Percentiles rank a stretch among this genome's conserved stretches.
Conservation (phyloP, 2,797 vertebrate genomes). For the Poliocrania exsul region DNA sequence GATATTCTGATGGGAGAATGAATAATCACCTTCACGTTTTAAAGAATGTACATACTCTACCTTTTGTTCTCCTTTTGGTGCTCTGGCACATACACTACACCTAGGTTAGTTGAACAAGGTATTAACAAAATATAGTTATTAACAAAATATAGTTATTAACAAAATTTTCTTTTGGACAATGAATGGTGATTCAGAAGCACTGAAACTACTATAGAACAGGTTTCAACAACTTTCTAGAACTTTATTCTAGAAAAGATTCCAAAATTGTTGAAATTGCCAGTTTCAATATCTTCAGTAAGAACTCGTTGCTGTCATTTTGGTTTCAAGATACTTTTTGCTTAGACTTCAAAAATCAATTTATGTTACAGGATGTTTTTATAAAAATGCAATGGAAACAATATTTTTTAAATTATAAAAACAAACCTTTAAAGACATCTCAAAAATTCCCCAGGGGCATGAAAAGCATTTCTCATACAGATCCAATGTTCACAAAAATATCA, state of each 20-base stretch:
- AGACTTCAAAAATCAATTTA: background rate
- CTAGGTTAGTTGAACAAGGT: background rate
- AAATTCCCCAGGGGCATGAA: background rate
- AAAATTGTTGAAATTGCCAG: background rate
- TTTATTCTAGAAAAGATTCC: background rate
- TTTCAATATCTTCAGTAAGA: background rate
- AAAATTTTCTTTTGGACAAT: background rate
- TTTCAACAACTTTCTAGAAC: background rate
- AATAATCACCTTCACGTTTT: background rate
- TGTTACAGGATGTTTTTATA: background rate
- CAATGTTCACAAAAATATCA: conserved; percentile 3
- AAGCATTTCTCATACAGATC: background rate
- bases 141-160: no score
- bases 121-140: no score
- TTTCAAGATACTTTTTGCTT: background rate
- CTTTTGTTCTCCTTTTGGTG: background rate
- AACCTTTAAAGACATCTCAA: background rate
- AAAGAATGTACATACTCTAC: background rate
- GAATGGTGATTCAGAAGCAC: background rate
- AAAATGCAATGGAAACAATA: background rate
- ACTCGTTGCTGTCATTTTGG: background rate
- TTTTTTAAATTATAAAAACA: conserved; percentile 5
- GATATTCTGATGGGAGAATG: background rate
- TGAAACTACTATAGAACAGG: background rate
- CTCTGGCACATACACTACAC: background rate